A percentile compares a stretch with the other conserved stretches of the same genome.
phyloP scores from a whole-genome alignment of 1,140 invertebrate species.

The Brachionus asplanchnoidis region DNA sequence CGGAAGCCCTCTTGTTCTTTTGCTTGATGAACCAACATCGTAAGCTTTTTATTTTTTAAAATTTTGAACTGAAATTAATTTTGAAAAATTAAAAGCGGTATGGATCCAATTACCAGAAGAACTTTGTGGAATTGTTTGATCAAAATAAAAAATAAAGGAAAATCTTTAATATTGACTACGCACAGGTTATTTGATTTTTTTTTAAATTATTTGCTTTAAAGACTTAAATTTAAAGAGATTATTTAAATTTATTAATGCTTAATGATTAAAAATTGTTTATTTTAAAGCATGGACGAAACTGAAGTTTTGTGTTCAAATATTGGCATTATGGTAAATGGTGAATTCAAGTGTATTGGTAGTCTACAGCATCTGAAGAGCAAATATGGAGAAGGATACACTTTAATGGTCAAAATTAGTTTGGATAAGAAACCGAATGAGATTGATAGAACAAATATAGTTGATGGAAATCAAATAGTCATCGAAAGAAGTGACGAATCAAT shows the following conservation, averaged over 20 bases:
- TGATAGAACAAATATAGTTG: neutral
- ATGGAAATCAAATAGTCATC: conserved; percentile 24
- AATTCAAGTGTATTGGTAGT: conserved; percentile 58
- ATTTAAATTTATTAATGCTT: neutral
- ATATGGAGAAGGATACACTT: conserved; percentile 58
- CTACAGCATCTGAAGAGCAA: conserved; percentile 58
- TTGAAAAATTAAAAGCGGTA: conserved; percentile 47
- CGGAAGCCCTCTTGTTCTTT: conserved; percentile 64
- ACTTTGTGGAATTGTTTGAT: conserved; percentile 55
- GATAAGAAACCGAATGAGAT: neutral
- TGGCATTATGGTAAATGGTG: conserved; percentile 57
- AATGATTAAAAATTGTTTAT: neutral
- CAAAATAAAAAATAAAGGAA: conserved; percentile 43
- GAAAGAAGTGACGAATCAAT: neutral
- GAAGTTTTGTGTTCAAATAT: conserved; percentile 48
- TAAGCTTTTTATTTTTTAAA: conserved; percentile 44
- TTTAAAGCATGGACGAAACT: conserved; percentile 48
- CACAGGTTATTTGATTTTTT: neutral
- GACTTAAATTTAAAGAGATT: neutral
- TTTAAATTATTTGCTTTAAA: too few species aligned
- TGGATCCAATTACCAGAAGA: conserved; percentile 57
- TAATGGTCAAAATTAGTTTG: conserved; percentile 60
- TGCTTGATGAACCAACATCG: conserved; percentile 65
- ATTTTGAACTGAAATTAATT: too few species aligned
- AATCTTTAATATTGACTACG: conserved; percentile 32